Conservation (phyloP, 2,888 invertebrate genomes). For the Idaea biselata region DNA sequence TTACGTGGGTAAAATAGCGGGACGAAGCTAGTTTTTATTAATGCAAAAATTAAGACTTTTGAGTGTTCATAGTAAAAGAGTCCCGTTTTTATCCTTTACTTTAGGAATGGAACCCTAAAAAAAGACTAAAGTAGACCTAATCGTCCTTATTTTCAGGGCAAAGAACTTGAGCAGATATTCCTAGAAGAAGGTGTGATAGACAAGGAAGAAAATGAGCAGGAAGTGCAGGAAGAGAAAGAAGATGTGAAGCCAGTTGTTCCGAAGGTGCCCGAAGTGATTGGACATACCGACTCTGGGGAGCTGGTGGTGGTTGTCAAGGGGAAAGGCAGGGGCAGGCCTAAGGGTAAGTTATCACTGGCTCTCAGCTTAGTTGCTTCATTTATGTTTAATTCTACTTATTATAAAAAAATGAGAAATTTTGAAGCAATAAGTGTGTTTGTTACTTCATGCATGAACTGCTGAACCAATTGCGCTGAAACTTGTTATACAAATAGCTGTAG, state of each 20-base stretch:
- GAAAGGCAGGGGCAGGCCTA: constrained; percentile 79
- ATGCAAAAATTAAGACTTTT: no score
- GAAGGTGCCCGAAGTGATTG: constrained; percentile 81
- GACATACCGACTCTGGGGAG: constrained; percentile 84
- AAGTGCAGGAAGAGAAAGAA: constrained; percentile 39
- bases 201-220: constrained; percentile 76
- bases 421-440: no score
- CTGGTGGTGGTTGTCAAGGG: constrained; percentile 81
- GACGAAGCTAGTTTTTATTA: no score
- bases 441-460: no score
- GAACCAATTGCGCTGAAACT: no score
- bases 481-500: no score
- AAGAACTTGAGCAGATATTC: constrained; percentile 87
- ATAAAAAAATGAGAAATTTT: no score
- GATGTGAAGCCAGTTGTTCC: constrained; percentile 35
- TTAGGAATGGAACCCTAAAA: no score
- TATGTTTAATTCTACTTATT: no score
- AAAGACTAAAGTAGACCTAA: not conserved
- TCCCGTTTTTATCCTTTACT: no score
- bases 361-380: not conserved
- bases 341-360: constrained; percentile 41
- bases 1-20: no score
- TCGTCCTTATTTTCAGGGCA: constrained; percentile 72
- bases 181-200: constrained; percentile 86
- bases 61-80: no score